Conservation (phyloP, 2,797 vertebrate species). For the Buphagus erythrorhynchus region DNA sequence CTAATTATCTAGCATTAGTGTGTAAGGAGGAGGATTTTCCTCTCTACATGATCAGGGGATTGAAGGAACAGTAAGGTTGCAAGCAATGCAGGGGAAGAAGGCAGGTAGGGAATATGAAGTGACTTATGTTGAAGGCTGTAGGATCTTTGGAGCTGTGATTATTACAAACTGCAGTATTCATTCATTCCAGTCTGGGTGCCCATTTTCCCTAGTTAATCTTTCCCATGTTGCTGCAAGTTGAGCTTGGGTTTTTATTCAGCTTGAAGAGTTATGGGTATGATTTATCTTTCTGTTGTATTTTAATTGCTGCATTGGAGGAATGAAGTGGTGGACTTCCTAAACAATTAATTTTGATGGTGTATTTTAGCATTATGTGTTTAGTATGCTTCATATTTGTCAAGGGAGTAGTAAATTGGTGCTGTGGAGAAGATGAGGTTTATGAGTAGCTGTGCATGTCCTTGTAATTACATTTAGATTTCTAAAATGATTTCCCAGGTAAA, state of each 20-base stretch:
- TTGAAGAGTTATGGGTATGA: background rate
- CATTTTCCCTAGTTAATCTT: background rate
- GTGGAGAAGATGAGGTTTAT: background rate
- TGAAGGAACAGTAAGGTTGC: background rate
- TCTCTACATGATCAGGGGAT: fast-evolving
- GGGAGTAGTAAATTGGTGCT: background rate
- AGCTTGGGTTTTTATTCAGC: background rate
- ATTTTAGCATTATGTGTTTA: background rate
- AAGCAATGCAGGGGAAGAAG: background rate
- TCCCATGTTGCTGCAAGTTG: background rate
- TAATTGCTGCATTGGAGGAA: background rate
- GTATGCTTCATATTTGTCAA: background rate
- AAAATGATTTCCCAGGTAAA: background rate
- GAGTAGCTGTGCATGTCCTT: background rate
- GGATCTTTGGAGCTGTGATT: background rate
- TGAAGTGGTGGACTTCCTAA: background rate
- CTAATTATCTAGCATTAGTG: background rate
- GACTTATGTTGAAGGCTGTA: background rate
- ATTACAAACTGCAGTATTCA: background rate
- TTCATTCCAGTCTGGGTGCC: background rate
- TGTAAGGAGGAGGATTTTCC: background rate
- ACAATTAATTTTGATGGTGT: background rate
- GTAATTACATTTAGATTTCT: background rate
- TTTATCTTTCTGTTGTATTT: background rate
- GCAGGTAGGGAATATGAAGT: background rate